phyloP scores from a whole-genome alignment of 2,113 vertebrate genomes.

The Baryphthengus martii region DNA sequence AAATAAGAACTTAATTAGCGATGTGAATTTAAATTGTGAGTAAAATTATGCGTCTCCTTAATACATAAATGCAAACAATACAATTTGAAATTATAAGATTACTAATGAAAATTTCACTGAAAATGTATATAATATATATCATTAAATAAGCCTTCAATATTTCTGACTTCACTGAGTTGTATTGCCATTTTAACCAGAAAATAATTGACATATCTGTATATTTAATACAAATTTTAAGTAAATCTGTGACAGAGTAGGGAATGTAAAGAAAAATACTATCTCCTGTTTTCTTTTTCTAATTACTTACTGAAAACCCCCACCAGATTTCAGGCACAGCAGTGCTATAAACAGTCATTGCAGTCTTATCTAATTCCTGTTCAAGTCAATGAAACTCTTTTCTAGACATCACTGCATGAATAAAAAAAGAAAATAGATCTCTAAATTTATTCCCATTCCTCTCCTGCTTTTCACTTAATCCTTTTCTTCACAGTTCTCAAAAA shows the following conservation, averaged over 20 bases:
- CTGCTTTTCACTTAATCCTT: neutral
- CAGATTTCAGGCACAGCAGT: neutral
- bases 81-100: neutral
- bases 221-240: neutral
- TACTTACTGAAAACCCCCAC: neutral
- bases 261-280: neutral
- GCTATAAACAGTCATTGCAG: neutral
- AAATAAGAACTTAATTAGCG: neutral
- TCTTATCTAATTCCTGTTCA: neutral
- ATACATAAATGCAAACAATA: neutral
- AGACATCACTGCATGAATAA: neutral
- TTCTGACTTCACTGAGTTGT: neutral
- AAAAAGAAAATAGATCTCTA: accelerated
- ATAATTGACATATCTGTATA: neutral
- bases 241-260: neutral
- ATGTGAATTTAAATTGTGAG: neutral
- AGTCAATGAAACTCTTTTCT: neutral
- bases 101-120: neutral
- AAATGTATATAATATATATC: neutral
- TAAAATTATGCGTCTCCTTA: neutral
- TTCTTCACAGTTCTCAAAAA: neutral
- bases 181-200: neutral
- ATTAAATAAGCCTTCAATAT: neutral
- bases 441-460: neutral
- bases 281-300: neutral